Conservation (phyloP, 2,113 vertebrate genomes). For the Lagopus leucura region DNA sequence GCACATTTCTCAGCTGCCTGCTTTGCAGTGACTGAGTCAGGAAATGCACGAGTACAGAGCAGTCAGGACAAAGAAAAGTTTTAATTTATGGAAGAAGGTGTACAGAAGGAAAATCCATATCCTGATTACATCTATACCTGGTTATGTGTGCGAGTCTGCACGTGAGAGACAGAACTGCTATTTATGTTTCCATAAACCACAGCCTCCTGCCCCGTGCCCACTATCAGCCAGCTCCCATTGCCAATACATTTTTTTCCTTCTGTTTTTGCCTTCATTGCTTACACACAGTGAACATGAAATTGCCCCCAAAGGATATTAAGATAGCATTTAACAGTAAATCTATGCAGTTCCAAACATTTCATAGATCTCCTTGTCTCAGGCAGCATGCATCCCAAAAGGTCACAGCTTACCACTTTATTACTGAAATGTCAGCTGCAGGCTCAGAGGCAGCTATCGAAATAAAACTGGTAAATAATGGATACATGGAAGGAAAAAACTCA, state of each 20-base stretch:
- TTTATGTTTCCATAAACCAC: not conserved
- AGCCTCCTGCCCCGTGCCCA: not conserved
- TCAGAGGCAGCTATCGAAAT: not conserved
- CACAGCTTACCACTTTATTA: not conserved
- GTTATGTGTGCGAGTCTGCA: not conserved
- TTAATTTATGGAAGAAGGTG: not conserved
- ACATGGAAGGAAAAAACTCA: not conserved
- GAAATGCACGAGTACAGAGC: not conserved
- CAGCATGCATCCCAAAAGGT: not conserved
- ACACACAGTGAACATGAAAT: not conserved
- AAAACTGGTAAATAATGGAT: not conserved
- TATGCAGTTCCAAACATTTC: not conserved
- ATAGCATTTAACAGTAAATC: not conserved
- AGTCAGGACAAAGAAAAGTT: not conserved
- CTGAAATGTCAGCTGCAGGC: not conserved
- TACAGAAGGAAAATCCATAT: not conserved
- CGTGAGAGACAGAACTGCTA: not conserved
- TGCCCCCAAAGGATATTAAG: not conserved
- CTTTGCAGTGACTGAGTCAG: not conserved
- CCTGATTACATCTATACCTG: not conserved
- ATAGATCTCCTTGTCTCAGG: not conserved
- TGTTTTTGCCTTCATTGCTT: not conserved
- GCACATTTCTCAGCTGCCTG: fast-evolving
- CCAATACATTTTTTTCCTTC: not conserved
- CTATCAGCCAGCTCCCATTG: not conserved